Conservation (phyloP, 2,113 vertebrate genomes). For the Sylvia atricapilla region DNA sequence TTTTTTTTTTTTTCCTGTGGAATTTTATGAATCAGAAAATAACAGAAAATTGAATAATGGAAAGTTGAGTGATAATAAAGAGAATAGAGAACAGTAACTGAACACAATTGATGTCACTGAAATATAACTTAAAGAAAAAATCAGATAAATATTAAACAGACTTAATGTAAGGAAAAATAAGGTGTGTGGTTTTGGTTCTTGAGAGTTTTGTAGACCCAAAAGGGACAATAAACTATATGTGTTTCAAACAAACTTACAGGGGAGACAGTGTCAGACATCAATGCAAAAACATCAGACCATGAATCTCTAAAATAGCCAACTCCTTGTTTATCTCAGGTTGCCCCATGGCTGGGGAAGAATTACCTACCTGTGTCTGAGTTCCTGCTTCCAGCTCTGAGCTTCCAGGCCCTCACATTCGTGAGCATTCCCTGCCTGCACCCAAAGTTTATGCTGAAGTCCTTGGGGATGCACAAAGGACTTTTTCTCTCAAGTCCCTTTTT, state of each 20-base stretch:
- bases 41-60: neutral
- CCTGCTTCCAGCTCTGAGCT: neutral
- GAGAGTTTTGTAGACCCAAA: neutral
- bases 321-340: neutral
- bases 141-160: neutral
- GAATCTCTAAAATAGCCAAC: neutral
- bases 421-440: neutral
- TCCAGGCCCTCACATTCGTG: rapidly evolving
- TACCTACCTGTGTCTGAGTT: neutral
- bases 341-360: neutral
- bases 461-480: neutral
- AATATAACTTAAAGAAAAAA: neutral
- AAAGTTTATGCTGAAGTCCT: neutral
- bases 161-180: neutral
- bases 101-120: neutral
- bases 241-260: neutral
- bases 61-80: neutral
- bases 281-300: neutral
- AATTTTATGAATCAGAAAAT: neutral
- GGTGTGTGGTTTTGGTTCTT: neutral
- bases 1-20: neutral
- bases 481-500: neutral
- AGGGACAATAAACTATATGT: neutral
- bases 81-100: neutral
- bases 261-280: neutral